Conservation (phyloP, 2,888 invertebrate species). For the Temnothorax rugatulus region DNA sequence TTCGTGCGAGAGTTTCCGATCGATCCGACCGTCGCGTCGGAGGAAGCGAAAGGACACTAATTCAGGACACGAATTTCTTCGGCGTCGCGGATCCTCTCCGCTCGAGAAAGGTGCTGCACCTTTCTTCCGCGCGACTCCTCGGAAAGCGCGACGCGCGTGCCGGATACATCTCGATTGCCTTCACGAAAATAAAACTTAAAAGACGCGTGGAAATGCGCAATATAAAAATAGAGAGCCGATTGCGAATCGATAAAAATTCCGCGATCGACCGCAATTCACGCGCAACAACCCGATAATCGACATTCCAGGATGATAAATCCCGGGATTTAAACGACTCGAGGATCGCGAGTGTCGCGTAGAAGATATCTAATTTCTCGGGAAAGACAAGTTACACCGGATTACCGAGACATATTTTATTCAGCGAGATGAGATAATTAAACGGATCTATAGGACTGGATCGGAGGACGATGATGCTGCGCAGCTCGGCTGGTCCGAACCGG, state of each 20-base stretch:
- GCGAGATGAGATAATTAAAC: conserved; percentile 43
- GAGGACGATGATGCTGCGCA: neutral
- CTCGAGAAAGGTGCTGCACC: neutral
- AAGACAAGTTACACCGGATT: conserved; percentile 8
- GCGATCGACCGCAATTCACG: neutral
- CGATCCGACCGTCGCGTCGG: neutral
- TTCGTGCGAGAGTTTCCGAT: conserved; percentile 10
- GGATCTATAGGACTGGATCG: conserved; percentile 19
- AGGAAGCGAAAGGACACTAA: neutral
- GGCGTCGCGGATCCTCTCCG: neutral
- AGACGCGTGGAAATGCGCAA: neutral
- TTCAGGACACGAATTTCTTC: conserved; percentile 13
- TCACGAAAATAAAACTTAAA: neutral
- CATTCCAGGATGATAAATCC: neutral
- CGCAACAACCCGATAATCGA: neutral
- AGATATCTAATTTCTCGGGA: conserved; percentile 21
- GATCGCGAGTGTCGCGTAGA: neutral
- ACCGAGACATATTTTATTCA: conserved; percentile 36
- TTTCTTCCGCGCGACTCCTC: neutral
- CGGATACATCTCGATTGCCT: neutral
- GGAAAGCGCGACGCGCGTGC: too few relatives aligned
- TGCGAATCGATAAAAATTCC: neutral
- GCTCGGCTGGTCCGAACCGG: conserved; percentile 21
- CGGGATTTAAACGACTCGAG: conserved; percentile 14
- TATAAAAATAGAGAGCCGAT: neutral